These are phyloP conservation scores for Apodemus agrarius DNA, from an alignment of 2,797 vertebrate species.

Conservation along the genomic window DNA sequence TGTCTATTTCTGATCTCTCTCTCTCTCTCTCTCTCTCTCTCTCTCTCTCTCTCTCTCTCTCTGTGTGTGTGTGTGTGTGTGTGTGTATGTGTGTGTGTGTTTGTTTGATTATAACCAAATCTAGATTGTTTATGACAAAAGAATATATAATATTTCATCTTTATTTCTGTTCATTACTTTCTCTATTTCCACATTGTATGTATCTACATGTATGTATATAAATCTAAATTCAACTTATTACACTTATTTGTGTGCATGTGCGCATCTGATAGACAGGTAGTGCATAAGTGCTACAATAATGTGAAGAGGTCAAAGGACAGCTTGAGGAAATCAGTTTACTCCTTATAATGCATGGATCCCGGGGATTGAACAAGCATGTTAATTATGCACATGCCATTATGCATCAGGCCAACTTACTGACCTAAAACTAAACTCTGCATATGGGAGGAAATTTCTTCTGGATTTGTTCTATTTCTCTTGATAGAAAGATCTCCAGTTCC, in stretches of 20 bases:
- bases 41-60: neutral
- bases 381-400: neutral
- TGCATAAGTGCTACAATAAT: neutral
- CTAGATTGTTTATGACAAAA: neutral
- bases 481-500: neutral
- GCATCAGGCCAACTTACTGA: neutral
- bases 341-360: neutral
- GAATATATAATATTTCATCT: neutral
- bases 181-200: neutral
- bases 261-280: no score
- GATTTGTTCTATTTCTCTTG: neutral
- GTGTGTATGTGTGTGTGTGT: neutral
- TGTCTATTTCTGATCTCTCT: neutral
- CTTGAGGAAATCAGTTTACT: neutral
- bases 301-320: neutral
- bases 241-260: neutral
- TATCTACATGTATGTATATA: neutral
- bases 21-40: neutral
- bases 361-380: neutral
- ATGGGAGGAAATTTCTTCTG: neutral
- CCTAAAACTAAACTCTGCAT: neutral
- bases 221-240: neutral
- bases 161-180: neutral
- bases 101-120: neutral
- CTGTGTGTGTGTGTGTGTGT: no score